Conservation (phyloP, 1,140 invertebrate species). For the Wasmannia auropunctata region DNA sequence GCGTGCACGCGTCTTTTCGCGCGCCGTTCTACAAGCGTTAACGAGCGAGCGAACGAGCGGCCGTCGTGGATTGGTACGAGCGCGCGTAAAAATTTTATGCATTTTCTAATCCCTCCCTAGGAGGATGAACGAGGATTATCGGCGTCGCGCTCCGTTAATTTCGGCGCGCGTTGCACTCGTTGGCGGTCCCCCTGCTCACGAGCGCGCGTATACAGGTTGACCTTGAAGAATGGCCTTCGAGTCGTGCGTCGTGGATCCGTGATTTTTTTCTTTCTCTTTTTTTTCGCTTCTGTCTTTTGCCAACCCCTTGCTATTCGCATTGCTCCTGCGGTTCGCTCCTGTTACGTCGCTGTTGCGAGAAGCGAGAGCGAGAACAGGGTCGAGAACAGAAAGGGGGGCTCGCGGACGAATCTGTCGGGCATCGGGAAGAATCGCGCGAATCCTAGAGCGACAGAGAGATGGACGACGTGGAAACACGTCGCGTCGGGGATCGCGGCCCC, state of each 20-base stretch:
- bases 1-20: conserved; percentile 9
- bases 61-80: background rate
- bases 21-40: conserved; percentile 27
- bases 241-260: conserved; percentile 54
- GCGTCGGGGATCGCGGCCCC: conserved; percentile 39
- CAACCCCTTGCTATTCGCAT: conserved; percentile 18
- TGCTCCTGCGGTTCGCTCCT: conserved; percentile 57
- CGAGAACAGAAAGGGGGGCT: conserved; percentile 36
- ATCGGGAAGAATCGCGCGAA: conserved; percentile 73
- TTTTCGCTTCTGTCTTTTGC: conserved; percentile 21
- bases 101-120: conserved; percentile 52
- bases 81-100: conserved; percentile 42
- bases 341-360: conserved; percentile 56
- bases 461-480: conserved; percentile 73
- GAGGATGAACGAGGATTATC: conserved; percentile 5
- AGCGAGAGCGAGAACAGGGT: conserved; percentile 43
- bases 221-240: conserved; percentile 65
- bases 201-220: background rate
- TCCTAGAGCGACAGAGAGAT: conserved; percentile 75
- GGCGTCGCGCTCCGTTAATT: conserved; percentile 44
- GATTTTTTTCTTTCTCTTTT: conserved; percentile 55
- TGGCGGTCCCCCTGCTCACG: conserved; percentile 14
- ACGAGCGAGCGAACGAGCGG: background rate
- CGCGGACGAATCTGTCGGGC: conserved; percentile 69
- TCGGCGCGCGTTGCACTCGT: background rate